Conservation (phyloP, 37 sponge, comb jelly and placozoan species). For the Petrosia ficiformis region DNA sequence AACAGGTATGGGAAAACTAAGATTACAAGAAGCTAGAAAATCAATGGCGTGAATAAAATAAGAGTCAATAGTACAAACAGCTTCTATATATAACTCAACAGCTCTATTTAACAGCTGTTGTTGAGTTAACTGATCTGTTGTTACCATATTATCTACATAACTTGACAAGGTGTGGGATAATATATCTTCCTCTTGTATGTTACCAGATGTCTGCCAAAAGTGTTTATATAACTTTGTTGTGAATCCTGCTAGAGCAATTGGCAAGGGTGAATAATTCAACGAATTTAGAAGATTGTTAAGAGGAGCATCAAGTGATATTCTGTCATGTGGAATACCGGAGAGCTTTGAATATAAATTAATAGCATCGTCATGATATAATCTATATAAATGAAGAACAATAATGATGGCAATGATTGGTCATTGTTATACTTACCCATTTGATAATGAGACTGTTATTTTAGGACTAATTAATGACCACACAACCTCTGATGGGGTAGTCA, state of each 20-base stretch:
- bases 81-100: slow-evolving; percentile 30
- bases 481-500: too few relatives aligned
- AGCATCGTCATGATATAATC: too few relatives aligned
- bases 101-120: background rate
- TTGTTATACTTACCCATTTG: too few relatives aligned
- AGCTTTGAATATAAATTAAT: too few relatives aligned
- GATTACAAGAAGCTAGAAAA: slow-evolving; percentile 29
- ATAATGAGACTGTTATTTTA: too few relatives aligned
- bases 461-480: too few relatives aligned
- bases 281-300: too few relatives aligned
- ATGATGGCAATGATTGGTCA: too few relatives aligned
- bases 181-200: slow-evolving; percentile 1
- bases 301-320: too few relatives aligned
- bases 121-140: background rate
- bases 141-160: too few relatives aligned
- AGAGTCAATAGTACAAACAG: slow-evolving; percentile 18
- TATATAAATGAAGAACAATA: too few relatives aligned
- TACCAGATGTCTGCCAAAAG: background rate
- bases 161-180: background rate
- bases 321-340: too few relatives aligned
- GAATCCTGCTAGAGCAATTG: slow-evolving; percentile 39
- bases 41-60: slow-evolving; percentile 34
- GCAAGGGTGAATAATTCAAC: slow-evolving; percentile 23
- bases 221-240: slow-evolving; percentile 39
- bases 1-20: slow-evolving; percentile 24